Base-by-base conservation (phyloP, 2,797 vertebrate species). In the Typhlichthys eigenmanni region DNA sequence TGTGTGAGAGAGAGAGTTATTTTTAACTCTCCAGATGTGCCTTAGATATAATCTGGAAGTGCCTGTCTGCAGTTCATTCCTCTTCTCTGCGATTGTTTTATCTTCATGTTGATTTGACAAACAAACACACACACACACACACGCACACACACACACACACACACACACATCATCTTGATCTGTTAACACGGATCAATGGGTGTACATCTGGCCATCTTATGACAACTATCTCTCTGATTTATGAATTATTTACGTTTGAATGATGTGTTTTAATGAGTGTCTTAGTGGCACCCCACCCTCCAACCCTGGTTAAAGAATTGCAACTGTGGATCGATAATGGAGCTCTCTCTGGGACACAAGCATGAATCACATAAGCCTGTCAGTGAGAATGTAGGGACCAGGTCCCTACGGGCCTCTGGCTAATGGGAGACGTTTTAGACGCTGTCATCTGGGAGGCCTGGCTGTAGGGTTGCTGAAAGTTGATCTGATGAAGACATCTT, bases 21-120 rank as follows among this genome's bases (percentile, higher is more conserved):
- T 90, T 91, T 89, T 89, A 91, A 80, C 86, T 60, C 68, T 47
- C 83, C 89, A 89, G 84, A 91, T 91, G 90, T 89, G 78, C 62
- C 57, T 58, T 55, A 79, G 88, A 90, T 89, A 80, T 78, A 82
- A 87, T 87, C 78, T 87, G 73, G 72, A 71, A 73, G 60, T 79
- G 79, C 82, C 71, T 84, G 75, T 89, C 75, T 74, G 12, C 63
- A 78, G 73, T 82, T 84, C 73, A 87, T 87, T 85, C 76, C 53
- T 83, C 62, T 71, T 71, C 54, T 3, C 52, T 74, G 43, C 88
- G 86, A 87, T 90, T 90, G 82, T 86, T 88, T 85, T 87, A 83
- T 85, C 74, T 62, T 78, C 68, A 64, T 67, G 65, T 87, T 87
- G 82, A 91, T 87, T 87, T 64, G 75, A 79, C 53, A 69, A 67